Conservation (phyloP, 2,113 vertebrate genomes). For the Gallinago media region DNA sequence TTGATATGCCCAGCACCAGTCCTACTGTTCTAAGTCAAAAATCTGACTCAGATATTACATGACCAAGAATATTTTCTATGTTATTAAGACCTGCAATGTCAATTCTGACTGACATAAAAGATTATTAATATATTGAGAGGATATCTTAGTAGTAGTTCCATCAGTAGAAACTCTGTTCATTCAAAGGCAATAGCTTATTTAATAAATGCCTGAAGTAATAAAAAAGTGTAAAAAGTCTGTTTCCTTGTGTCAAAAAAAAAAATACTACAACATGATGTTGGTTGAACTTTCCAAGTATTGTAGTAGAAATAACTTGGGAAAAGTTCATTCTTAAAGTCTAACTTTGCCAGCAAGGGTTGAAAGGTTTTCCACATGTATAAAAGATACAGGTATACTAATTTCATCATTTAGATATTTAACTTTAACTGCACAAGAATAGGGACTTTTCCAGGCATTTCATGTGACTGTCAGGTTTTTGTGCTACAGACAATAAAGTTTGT, state of each 20-base stretch:
- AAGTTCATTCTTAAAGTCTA: background rate
- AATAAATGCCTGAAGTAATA: conserved; percentile 1
- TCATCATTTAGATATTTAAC: background rate
- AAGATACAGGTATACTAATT: background rate
- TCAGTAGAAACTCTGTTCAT: background rate
- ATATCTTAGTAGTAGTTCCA: background rate
- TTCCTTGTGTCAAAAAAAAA: background rate
- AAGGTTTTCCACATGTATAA: background rate
- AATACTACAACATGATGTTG: background rate
- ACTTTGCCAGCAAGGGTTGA: background rate
- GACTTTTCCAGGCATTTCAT: background rate
- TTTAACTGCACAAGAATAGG: background rate
- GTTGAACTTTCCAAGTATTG: background rate
- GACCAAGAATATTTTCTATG: background rate
- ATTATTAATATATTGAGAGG: background rate
- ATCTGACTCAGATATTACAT: background rate
- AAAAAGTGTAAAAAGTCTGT: background rate
- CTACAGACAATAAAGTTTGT: background rate
- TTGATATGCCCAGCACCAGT: background rate
- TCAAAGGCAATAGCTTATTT: background rate
- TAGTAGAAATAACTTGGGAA: background rate
- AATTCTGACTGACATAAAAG: background rate
- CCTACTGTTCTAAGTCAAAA: background rate
- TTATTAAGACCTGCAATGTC: background rate
- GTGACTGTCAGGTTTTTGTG: background rate